A percentile compares a stretch with the other conserved stretches of the same genome.
These are phyloP conservation scores for Elegia similella DNA, from an alignment of 2,888 invertebrate genomes.

Conservation along the genomic window DNA sequence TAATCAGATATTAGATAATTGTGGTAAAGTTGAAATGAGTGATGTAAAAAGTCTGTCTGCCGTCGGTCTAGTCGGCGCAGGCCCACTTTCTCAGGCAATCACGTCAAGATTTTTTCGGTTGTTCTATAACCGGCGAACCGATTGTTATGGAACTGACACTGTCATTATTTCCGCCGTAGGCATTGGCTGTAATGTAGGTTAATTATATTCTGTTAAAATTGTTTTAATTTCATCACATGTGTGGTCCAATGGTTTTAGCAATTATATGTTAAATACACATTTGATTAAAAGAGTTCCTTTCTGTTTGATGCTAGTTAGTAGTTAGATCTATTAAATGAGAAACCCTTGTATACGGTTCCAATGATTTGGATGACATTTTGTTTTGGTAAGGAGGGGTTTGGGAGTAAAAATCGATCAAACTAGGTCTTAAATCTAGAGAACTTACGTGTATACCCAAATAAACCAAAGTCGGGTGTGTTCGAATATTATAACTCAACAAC, in stretches of 20 bases:
- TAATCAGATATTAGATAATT: neutral
- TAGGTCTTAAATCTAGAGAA: too few relatives aligned
- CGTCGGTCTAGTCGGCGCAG: slow-evolving; percentile 67
- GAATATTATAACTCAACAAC: too few relatives aligned
- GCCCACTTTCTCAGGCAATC: slow-evolving; percentile 66
- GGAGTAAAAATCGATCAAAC: too few relatives aligned
- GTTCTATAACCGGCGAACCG: slow-evolving; percentile 59
- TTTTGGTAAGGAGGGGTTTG: too few relatives aligned
- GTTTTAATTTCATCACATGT: slow-evolving; percentile 37
- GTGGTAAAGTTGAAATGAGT: slow-evolving; percentile 18
- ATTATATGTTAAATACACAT: neutral
- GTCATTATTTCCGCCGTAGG: slow-evolving; percentile 53
- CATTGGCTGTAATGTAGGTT: slow-evolving; percentile 35
- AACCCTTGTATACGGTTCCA: too few relatives aligned
- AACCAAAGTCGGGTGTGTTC: too few relatives aligned
- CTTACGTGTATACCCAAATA: too few relatives aligned
- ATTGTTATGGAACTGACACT: slow-evolving; percentile 57
- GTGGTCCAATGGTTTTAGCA: slow-evolving; percentile 28
- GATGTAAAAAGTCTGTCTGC: slow-evolving; percentile 50
- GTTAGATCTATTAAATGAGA: too few relatives aligned
- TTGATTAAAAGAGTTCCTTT: too few relatives aligned
- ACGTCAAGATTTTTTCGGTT: slow-evolving; percentile 60
- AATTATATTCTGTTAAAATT: slow-evolving; percentile 47
- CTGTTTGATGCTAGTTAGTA: too few relatives aligned
- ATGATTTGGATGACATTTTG: too few relatives aligned